A percentile compares a stretch with the other conserved stretches of the same genome.
Conservation (phyloP, 2,888 invertebrate species). For the Phortica okadai region DNA sequence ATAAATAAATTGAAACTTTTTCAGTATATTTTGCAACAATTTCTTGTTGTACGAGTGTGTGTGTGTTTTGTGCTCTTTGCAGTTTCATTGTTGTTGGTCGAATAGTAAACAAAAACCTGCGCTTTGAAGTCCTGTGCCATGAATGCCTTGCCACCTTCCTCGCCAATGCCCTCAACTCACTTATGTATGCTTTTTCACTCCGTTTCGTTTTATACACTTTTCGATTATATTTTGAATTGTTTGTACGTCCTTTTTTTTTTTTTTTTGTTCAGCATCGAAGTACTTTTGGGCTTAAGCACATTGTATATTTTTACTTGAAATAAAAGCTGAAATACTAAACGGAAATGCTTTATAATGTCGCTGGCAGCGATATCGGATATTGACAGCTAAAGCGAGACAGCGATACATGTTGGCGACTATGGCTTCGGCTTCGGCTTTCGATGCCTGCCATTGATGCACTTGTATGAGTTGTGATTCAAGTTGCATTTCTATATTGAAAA, state of each 20-base stretch:
- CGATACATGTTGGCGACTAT: background rate
- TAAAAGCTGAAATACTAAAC: slow-evolving; percentile 8
- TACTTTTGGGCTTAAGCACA: slow-evolving; percentile 4
- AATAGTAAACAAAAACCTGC: slow-evolving; percentile 22
- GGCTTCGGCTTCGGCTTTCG: background rate
- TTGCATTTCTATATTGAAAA: background rate
- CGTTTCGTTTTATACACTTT: background rate
- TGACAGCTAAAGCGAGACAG: background rate
- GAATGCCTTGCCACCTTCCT: background rate
- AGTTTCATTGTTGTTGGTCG: slow-evolving; percentile 20
- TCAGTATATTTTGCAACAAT: slow-evolving; percentile 17
- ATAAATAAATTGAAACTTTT: slow-evolving; percentile 26
- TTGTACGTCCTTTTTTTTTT: background rate
- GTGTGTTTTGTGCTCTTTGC: background rate
- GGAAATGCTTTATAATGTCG: slow-evolving; percentile 23
- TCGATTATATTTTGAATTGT: background rate
- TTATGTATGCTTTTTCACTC: slow-evolving; percentile 7
- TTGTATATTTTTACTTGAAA: slow-evolving; percentile 17
- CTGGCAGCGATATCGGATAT: background rate
- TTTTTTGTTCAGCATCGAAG: background rate
- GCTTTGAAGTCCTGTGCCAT: background rate
- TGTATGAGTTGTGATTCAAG: background rate
- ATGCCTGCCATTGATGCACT: background rate
- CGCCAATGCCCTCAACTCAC: background rate
- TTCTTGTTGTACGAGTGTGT: background rate